Evolutionary conservation across 2,888 invertebrate species (phyloP).

Genomic region (Pegoplata infirma): DNA sequence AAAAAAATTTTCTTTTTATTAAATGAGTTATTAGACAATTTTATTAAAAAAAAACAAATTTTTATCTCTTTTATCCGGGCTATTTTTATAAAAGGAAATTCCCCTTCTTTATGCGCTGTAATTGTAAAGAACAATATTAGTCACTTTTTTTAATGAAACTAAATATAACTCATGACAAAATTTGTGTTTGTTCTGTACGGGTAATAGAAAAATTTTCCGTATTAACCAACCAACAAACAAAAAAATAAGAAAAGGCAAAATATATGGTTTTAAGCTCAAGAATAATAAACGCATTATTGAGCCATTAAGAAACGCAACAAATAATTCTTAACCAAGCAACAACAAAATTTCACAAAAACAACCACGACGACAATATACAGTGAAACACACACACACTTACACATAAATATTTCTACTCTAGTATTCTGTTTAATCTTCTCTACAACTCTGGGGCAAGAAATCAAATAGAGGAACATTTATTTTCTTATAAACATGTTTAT

Average conservation of each 20-base stretch:
- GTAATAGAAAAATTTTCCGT: slow-evolving; percentile 37
- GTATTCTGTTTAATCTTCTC: slow-evolving; percentile 20
- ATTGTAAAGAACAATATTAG: slow-evolving; percentile 9
- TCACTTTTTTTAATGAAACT: slow-evolving; percentile 29
- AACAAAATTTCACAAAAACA: too few relatives aligned
- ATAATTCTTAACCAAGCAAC: slow-evolving; percentile 51
- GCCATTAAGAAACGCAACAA: slow-evolving; percentile 61
- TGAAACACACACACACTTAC: neutral
- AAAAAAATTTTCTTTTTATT: slow-evolving; percentile 21
- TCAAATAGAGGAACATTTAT: too few relatives aligned
- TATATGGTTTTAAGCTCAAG: slow-evolving; percentile 55
- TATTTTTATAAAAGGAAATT: neutral
- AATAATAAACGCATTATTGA: slow-evolving; percentile 63
- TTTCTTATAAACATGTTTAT: too few relatives aligned
- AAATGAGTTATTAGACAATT: slow-evolving; percentile 58
- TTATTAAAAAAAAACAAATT: slow-evolving; percentile 53
- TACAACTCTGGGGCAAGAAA: neutral
- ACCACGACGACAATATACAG: neutral
- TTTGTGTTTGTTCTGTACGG: slow-evolving; percentile 14
- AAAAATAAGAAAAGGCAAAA: too few relatives aligned
- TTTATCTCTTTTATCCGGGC: slow-evolving; percentile 16
- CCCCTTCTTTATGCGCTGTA: neutral
- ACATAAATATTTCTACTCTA: neutral
- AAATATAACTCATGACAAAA: slow-evolving; percentile 37
- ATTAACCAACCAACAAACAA: too few relatives aligned